A percentile compares a stretch with the other conserved stretches of the same genome.
Conservation (phyloP, 1,140 invertebrate species). For the Alviniconcha marisindica region DNA sequence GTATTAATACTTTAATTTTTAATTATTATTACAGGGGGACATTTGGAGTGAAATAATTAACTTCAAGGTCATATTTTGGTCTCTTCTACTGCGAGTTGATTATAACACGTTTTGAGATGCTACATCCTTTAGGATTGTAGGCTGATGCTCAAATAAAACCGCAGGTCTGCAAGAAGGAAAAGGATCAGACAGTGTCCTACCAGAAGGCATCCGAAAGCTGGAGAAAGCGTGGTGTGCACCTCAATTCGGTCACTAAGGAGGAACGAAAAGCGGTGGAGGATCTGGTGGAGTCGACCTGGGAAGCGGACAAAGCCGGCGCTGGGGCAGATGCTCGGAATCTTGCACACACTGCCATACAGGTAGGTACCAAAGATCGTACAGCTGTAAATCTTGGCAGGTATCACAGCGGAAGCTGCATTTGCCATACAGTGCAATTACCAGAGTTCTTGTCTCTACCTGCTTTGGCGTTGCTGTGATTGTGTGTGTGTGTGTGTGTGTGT, state of each 20-base stretch:
- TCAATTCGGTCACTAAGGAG: not conserved
- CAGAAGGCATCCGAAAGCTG: not conserved
- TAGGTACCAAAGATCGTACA: too few species aligned
- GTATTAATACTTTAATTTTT: too few species aligned
- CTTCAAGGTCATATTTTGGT: too few species aligned
- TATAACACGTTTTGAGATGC: too few species aligned
- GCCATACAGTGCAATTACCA: not conserved
- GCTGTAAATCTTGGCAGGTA: not conserved
- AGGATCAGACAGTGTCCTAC: not conserved
- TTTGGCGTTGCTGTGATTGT: too few species aligned
- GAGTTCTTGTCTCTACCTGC: not conserved
- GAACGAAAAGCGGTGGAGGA: conserved; percentile 45
- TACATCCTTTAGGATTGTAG: too few species aligned
- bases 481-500: too few species aligned
- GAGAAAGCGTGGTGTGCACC: not conserved
- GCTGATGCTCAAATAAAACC: too few species aligned
- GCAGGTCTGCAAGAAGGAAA: not conserved
- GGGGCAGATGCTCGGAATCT: conserved; percentile 55
- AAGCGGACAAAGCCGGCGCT: conserved; percentile 47
- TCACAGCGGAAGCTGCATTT: not conserved
- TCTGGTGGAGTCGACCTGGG: conserved; percentile 56
- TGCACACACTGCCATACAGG: conserved; percentile 45
- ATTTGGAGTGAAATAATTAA: too few species aligned
- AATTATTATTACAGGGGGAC: too few species aligned
- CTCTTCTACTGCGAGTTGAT: too few species aligned